Conservation (phyloP, 2,113 vertebrate genomes). For the Solenodon paradoxus region DNA sequence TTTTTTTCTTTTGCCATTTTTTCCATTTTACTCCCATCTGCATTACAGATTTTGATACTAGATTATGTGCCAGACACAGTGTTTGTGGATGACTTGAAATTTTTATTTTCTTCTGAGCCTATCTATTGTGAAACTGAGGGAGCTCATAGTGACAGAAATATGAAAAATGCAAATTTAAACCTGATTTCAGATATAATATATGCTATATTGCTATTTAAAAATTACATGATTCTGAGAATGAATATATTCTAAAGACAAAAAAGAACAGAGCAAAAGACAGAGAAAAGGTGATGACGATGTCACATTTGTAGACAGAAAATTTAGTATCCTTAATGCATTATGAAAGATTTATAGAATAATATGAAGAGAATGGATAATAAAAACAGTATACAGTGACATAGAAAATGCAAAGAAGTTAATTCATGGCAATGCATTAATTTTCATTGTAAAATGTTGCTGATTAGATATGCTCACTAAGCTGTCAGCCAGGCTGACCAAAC, state of each 20-base stretch:
- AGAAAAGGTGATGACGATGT: neutral
- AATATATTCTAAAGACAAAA: constrained; percentile 13
- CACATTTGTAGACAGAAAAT: neutral
- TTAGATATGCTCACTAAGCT: neutral
- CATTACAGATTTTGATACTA: neutral
- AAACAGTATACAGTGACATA: neutral
- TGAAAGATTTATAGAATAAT: neutral
- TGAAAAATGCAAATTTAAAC: constrained; percentile 50
- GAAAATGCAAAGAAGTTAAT: neutral
- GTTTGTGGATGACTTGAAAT: neutral
- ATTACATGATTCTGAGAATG: constrained; percentile 9
- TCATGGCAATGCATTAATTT: neutral
- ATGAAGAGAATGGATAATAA: neutral
- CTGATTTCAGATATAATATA: constrained; percentile 54
- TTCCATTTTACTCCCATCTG: constrained; percentile 18
- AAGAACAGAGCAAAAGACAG: neutral
- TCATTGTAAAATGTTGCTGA: neutral
- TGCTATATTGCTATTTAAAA: constrained; percentile 23
- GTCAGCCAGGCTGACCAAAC: neutral
- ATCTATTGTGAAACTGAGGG: neutral
- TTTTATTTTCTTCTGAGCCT: constrained; percentile 27
- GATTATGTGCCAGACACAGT: constrained; percentile 22
- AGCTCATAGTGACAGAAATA: constrained; percentile 26
- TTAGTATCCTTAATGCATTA: neutral
- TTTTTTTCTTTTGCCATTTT: constrained; percentile 9